These are phyloP conservation scores for Lypha dubia DNA, from an alignment of 2,888 invertebrate species.

Conservation along the genomic window DNA sequence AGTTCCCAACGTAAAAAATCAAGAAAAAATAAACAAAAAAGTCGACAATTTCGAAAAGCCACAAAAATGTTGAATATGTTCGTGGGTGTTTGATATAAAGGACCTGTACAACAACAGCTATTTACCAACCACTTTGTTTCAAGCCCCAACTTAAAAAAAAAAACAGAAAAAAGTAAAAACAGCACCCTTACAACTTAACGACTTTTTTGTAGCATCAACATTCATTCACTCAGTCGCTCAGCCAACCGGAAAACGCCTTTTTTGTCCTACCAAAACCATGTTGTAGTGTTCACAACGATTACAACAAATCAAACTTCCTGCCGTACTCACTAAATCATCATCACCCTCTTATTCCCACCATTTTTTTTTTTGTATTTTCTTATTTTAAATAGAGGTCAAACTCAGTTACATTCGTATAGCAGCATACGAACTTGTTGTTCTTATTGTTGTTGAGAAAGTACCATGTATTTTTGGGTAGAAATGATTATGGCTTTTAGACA, in stretches of 20 bases:
- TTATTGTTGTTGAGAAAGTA: slow-evolving; percentile 18
- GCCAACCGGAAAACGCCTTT: slow-evolving; percentile 82
- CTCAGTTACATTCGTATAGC: slow-evolving; percentile 12
- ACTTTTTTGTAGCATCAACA: slow-evolving; percentile 43
- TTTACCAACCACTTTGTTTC: slow-evolving; percentile 53
- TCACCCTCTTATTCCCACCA: slow-evolving; percentile 6
- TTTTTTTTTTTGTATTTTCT: too few relatives aligned
- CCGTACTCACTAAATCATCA: slow-evolving; percentile 53
- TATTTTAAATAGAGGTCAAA: slow-evolving; percentile 41
- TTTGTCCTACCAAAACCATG: slow-evolving; percentile 76
- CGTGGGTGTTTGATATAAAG: slow-evolving; percentile 38
- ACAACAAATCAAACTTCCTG: slow-evolving; percentile 72
- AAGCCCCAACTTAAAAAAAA: slow-evolving; percentile 30
- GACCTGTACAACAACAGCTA: slow-evolving; percentile 44
- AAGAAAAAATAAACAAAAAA: slow-evolving; percentile 72
- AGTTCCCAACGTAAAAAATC: slow-evolving; percentile 34
- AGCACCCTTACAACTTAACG: slow-evolving; percentile 66
- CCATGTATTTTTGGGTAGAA: slow-evolving; percentile 47
- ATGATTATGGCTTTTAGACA: slow-evolving; percentile 81
- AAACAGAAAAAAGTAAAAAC: slow-evolving; percentile 43
- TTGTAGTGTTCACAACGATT: slow-evolving; percentile 73
- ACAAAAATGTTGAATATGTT: slow-evolving; percentile 76
- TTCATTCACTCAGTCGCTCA: slow-evolving; percentile 75
- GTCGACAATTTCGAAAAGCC: slow-evolving; percentile 80
- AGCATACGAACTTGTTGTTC: slow-evolving; percentile 13